Evolutionary conservation across 2,888 invertebrate genomes (phyloP).

Genomic region (Netelia fuscicornis): DNA sequence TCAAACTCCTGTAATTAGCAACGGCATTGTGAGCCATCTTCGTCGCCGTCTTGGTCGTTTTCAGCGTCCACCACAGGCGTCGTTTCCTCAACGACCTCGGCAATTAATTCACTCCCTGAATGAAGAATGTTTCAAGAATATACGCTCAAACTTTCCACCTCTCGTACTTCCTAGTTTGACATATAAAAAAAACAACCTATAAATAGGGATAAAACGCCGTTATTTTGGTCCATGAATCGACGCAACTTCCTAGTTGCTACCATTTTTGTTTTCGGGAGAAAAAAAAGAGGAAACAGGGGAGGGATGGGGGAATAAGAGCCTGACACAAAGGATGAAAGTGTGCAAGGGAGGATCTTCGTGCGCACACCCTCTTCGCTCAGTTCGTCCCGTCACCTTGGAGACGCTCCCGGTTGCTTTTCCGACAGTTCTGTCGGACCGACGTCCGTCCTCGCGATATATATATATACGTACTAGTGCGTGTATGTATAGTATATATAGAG

Average conservation of each 20-base stretch:
- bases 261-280: slow-evolving; percentile 61
- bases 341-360: slow-evolving; percentile 52
- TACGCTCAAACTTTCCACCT: background rate
- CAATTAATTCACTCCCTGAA: slow-evolving; percentile 38
- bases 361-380: slow-evolving; percentile 58
- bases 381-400: slow-evolving; percentile 79
- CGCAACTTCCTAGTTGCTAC: slow-evolving; percentile 40
- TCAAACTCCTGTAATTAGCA: slow-evolving; percentile 60
- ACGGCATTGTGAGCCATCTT: slow-evolving; percentile 44
- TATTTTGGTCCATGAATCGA: slow-evolving; percentile 29
- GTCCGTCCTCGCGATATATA: slow-evolving; percentile 30
- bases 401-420: slow-evolving; percentile 74
- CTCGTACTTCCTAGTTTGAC: background rate
- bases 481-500: background rate
- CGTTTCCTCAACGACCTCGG: slow-evolving; percentile 26
- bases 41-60: slow-evolving; percentile 23
- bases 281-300: background rate
- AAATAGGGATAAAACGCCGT: background rate
- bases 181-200: background rate
- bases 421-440: slow-evolving; percentile 67
- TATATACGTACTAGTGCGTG: background rate
- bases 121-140: slow-evolving; percentile 29
- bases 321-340: slow-evolving; percentile 31
- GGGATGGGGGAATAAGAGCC: slow-evolving; percentile 1
- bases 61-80: slow-evolving; percentile 11